Base-by-base conservation (phyloP, 1,140 invertebrate genomes). In the Penaeus japonicus region DNA sequence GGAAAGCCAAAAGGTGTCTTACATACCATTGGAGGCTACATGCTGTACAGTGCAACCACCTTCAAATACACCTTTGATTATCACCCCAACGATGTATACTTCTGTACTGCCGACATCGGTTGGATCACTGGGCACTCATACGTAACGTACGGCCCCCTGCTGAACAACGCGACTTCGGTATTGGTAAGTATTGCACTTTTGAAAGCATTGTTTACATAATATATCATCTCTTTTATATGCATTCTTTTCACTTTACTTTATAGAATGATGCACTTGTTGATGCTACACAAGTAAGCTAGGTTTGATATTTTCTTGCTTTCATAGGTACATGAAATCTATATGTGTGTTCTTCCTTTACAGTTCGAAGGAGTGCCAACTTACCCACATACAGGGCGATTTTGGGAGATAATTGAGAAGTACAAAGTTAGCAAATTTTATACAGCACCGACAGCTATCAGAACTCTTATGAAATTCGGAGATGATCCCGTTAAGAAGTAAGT, bases 51-150 rank as follows among this genome's bases (percentile, higher is more conserved):
- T 5, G 95, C 96, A 0, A 96, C 96, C 0, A 98, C 97, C 0
- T 98, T 98, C 92, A 97, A 97, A 93, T 98, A 98, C 89, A 77
- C 87, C 3, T 99, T 99, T 92, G 98, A 99, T 92, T 98, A 98
- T 92, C 96, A 97, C 90, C 95, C 96, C 0, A 94, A 94, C 57
- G 98, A 99, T 92, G 94, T 99, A 78, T 99, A 97, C 93, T 99
- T 97, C 96, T 99, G 98, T 92, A 99, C 98, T n/a, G 98, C 98
- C n/a, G 98, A 99, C 92, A 96, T 99, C 84, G 98, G 98, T 79
- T 99, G 98, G 98, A 99, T 99, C 91, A 99, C 98, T 77, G 98
- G 98, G 20, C 98, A 99, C 92, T 97, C 97, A 0, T 99, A 99
- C 92, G 96, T 98, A 17, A 96, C 97, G 17, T 99, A 99, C 92